These are phyloP conservation scores for Phacellophora camtschatica DNA, from an alignment of 30 jellyfish, hydroid and myxozoan genomes.

Conservation along the genomic window DNA sequence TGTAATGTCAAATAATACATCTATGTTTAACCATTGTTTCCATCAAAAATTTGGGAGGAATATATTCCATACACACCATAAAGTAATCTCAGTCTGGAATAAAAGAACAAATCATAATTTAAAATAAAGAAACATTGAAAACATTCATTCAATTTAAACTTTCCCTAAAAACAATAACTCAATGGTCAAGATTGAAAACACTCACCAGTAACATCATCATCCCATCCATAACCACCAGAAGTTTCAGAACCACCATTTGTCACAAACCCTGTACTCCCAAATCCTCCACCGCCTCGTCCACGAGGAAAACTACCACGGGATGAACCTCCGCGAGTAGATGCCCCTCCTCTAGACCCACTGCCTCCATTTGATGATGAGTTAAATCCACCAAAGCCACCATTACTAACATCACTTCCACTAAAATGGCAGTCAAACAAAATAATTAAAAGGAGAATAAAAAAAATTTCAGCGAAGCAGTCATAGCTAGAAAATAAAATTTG, in stretches of 20 bases:
- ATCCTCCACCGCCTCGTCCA: slow-evolving; percentile 10
- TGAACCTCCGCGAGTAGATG: not conserved
- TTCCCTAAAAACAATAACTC: too few relatives aligned
- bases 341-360: not conserved
- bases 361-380: not conserved
- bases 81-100: too few relatives aligned
- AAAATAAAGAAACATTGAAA: too few relatives aligned
- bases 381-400: slow-evolving; percentile 27
- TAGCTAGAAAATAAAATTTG: too few relatives aligned
- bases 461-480: too few relatives aligned
- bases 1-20: too few relatives aligned
- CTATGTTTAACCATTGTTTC: too few relatives aligned
- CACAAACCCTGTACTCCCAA: not conserved
- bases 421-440: not conserved
- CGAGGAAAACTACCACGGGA: slow-evolving; percentile 18
- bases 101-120: too few relatives aligned
- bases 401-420: slow-evolving; percentile 28
- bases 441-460: too few relatives aligned
- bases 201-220: not conserved
- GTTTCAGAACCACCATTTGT: not conserved
- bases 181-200: not conserved
- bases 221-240: not conserved
- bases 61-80: too few relatives aligned
- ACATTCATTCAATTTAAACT: too few relatives aligned
- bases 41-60: too few relatives aligned